Conservation (phyloP, 1,140 invertebrate genomes). For the Drosophila truncata region DNA sequence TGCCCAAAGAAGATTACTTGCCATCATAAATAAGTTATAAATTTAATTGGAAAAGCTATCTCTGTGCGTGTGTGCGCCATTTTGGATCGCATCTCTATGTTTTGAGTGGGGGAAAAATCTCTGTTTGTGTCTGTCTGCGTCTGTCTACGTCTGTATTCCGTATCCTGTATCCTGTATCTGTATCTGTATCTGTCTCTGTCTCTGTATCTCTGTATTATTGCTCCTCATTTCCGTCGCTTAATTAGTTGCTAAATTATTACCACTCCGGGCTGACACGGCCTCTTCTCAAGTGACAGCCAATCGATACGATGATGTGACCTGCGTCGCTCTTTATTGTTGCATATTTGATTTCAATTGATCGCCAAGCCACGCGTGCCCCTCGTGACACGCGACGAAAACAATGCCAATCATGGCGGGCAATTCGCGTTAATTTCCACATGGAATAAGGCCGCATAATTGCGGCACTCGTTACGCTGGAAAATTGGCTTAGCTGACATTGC, state of each 20-base stretch:
- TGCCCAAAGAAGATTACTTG: slow-evolving; percentile 81
- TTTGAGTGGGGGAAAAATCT: slow-evolving; percentile 26
- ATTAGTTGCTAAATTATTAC: slow-evolving; percentile 83
- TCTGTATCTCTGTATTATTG: slow-evolving; percentile 32
- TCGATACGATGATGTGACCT: slow-evolving; percentile 43
- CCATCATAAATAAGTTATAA: slow-evolving; percentile 80
- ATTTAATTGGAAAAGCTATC: slow-evolving; percentile 76
- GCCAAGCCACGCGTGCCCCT: background rate
- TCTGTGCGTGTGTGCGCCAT: slow-evolving; percentile 14
- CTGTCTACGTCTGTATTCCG: slow-evolving; percentile 17
- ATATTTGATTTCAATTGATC: slow-evolving; percentile 68
- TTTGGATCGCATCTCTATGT: slow-evolving; percentile 8
- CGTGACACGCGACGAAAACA: slow-evolving; percentile 67
- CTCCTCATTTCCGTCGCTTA: slow-evolving; percentile 58
- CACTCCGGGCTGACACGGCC: slow-evolving; percentile 60
- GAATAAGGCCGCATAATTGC: slow-evolving; percentile 70
- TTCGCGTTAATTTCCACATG: slow-evolving; percentile 78
- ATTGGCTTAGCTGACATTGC: slow-evolving; percentile 57
- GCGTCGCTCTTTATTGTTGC: slow-evolving; percentile 52
- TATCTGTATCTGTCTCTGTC: background rate
- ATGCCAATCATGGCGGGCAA: slow-evolving; percentile 71
- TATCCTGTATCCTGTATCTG: background rate
- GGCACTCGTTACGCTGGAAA: slow-evolving; percentile 53
- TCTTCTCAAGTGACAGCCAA: slow-evolving; percentile 72
- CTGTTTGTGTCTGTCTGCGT: background rate